A percentile compares a stretch with the other conserved stretches of the same genome.
phyloP scores from a whole-genome alignment of 2,113 vertebrate genomes.

The Mystacornis crossleyi region DNA sequence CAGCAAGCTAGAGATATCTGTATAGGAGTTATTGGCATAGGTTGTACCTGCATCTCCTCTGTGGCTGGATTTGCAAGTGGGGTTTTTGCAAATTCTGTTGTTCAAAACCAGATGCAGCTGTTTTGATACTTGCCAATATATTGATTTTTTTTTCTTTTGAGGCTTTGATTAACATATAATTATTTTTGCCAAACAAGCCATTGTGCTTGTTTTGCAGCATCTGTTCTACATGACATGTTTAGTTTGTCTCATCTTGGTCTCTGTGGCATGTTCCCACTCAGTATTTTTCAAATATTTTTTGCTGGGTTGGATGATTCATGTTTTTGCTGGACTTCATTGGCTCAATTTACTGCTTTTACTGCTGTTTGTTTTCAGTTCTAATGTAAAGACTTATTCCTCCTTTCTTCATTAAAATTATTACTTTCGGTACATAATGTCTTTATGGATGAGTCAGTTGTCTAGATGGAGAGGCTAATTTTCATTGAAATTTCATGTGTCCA shows the following conservation, averaged over 20 bases:
- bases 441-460: neutral
- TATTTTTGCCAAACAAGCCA: neutral
- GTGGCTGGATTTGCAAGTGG: neutral
- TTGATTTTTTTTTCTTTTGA: neutral
- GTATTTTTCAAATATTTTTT: slow-evolving; percentile 6
- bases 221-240: slow-evolving; percentile 10
- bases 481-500: neutral
- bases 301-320: neutral
- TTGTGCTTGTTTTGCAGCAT: slow-evolving; percentile 16
- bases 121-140: slow-evolving; percentile 13
- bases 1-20: neutral
- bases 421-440: neutral
- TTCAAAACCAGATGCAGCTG: neutral
- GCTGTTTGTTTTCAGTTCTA: slow-evolving; percentile 2
- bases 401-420: slow-evolving; percentile 22
- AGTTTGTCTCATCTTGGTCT: slow-evolving; percentile 1
- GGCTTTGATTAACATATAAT: neutral
- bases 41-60: neutral
- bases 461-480: neutral
- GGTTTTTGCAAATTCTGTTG: neutral
- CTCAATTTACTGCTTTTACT: neutral
- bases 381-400: slow-evolving; percentile 9
- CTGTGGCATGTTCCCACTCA: neutral
- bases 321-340: slow-evolving; percentile 26
- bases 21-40: neutral